A percentile compares a stretch with the other conserved stretches of the same genome.
phyloP scores from a whole-genome alignment of 1,140 invertebrate species.

The Sinonovacula constricta region DNA sequence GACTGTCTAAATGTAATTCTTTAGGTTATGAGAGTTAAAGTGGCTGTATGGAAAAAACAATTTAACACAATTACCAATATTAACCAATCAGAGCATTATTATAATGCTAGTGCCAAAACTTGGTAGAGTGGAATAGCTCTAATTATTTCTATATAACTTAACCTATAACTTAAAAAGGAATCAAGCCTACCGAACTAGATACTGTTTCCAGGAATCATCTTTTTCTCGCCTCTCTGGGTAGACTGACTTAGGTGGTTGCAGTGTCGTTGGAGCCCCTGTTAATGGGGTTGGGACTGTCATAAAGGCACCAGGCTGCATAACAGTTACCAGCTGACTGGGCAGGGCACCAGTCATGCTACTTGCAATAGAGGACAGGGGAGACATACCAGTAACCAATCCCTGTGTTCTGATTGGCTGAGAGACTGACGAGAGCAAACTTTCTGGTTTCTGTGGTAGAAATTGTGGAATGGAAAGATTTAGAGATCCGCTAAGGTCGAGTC shows the following conservation, averaged over 20 bases:
- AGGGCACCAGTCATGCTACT: neutral
- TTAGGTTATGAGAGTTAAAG: no score
- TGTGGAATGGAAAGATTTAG: slow-evolving; percentile 64
- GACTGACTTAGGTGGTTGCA: slow-evolving; percentile 33
- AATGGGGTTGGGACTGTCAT: slow-evolving; percentile 26
- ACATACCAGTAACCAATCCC: neutral
- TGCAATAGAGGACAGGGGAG: neutral
- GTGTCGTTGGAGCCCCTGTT: neutral
- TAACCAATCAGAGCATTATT: no score
- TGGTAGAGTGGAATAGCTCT: no score
- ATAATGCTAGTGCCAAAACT: no score
- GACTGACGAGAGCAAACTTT: neutral
- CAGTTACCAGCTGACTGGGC: neutral
- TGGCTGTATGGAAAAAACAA: no score
- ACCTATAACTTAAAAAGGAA: no score
- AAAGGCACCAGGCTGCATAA: slow-evolving; percentile 32
- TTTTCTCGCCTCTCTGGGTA: slow-evolving; percentile 65
- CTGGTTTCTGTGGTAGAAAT: neutral
- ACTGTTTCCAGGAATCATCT: slow-evolving; percentile 83
- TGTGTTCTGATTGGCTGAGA: neutral
- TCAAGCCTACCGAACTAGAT: slow-evolving; percentile 78
- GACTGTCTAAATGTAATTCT: no score
- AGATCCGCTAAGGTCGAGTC: slow-evolving; percentile 63
- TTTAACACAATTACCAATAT: no score
- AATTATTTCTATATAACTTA: no score